These are phyloP conservation scores for Tenthredo scrophulariae DNA, from an alignment of 2,888 invertebrate genomes.

Conservation along the genomic window DNA sequence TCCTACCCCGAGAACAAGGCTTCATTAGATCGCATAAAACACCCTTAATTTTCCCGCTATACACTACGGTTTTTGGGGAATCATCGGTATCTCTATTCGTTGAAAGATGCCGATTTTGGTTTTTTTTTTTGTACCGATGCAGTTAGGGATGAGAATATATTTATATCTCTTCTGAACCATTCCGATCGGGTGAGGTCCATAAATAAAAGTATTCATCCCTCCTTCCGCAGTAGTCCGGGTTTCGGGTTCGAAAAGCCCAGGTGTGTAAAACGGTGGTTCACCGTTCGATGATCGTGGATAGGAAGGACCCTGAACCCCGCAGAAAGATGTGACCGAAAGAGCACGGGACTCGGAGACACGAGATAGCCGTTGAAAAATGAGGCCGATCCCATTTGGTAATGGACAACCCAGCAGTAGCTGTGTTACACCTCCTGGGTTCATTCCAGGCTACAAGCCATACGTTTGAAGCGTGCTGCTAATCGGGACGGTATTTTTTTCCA, in stretches of 20 bases:
- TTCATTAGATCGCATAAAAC: background rate
- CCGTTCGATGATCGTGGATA: background rate
- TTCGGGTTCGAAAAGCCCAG: background rate
- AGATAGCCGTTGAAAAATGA: constrained; percentile 40
- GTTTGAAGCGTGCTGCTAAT: constrained; percentile 1
- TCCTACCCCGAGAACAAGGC: background rate
- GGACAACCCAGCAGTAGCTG: constrained; percentile 5
- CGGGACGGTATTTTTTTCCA: constrained; percentile 40
- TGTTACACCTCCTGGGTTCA: background rate
- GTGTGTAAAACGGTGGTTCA: constrained; percentile 7
- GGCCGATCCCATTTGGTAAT: constrained; percentile 48
- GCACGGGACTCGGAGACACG: constrained; percentile 24
- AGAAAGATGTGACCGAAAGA: constrained; percentile 21
- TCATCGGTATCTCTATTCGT: too few species aligned
- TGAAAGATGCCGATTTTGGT: background rate
- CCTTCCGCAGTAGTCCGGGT: background rate
- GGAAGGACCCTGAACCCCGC: background rate
- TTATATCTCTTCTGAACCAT: background rate
- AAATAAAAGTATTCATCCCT: constrained; percentile 10
- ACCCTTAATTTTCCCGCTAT: background rate
- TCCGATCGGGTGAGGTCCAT: background rate
- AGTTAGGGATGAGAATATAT: background rate
- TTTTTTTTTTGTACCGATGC: background rate
- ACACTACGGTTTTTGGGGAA: background rate
- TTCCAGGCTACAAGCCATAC: background rate